Evolutionary conservation across 1,140 invertebrate species (phyloP).

Genomic region (Diachasma alloeum): DNA sequence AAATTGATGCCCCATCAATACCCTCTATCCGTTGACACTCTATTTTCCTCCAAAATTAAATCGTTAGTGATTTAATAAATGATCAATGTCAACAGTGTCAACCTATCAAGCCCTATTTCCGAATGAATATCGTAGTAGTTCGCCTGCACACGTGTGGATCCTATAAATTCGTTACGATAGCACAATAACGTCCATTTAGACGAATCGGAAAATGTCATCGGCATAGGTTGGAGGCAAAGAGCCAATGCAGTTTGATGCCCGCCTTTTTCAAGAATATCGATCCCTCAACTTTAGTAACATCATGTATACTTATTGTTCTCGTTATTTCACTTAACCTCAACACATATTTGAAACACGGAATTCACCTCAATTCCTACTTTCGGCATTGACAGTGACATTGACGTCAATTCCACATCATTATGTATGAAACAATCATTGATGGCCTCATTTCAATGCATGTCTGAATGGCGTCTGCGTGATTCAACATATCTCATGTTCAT

Average conservation of each 20-base stretch:
- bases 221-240: not conserved
- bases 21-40: no score
- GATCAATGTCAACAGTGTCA: not conserved
- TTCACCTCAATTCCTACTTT: not conserved
- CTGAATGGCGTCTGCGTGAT: no score
- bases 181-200: not conserved
- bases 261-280: not conserved
- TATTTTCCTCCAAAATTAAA: not conserved
- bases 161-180: constrained; percentile 1
- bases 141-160: not conserved
- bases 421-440: not conserved
- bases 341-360: not conserved
- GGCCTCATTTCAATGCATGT: not conserved
- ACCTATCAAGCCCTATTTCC: not conserved
- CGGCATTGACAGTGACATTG: not conserved
- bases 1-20: no score
- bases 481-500: no score
- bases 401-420: not conserved
- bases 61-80: not conserved
- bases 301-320: not conserved
- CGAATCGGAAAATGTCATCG: not conserved
- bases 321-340: not conserved
- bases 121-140: not conserved
- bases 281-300: not conserved
- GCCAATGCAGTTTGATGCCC: not conserved